Evolutionary conservation across 1,140 invertebrate genomes (phyloP).

Genomic region (Listronotus oregonensis): DNA sequence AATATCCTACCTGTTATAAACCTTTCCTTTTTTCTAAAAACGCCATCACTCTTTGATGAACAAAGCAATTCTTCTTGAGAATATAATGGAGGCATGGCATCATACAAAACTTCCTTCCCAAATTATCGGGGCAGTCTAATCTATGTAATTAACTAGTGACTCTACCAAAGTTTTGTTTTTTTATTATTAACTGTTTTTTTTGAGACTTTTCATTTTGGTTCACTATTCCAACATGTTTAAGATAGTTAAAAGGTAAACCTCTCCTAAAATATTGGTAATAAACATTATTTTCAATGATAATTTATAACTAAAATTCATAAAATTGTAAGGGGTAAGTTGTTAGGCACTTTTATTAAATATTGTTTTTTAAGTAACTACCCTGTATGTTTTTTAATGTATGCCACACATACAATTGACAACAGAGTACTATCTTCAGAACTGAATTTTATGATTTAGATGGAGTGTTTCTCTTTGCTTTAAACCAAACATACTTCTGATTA

Average conservation of each 20-base stretch:
- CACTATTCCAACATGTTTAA: constrained; percentile 73
- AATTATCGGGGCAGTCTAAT: constrained; percentile 84
- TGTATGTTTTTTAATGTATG: no score
- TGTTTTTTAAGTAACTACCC: no score
- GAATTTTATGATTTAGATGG: no score
- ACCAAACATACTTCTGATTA: no score
- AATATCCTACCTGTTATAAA: constrained; percentile 64
- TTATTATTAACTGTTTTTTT: constrained; percentile 62
- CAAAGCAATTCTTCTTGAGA: constrained; percentile 66
- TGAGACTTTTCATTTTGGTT: constrained; percentile 60
- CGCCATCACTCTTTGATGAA: constrained; percentile 72
- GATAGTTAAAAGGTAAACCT: constrained; percentile 81
- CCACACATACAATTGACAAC: no score
- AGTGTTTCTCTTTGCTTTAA: no score
- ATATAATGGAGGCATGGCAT: constrained; percentile 84
- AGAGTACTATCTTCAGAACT: no score
- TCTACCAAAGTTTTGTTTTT: constrained; percentile 67
- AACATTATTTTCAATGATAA: no score
- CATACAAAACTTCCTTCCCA: constrained; percentile 82
- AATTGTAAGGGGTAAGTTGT: no score
- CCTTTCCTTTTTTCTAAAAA: constrained; percentile 66
- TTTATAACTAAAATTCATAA: no score
- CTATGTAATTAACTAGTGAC: constrained; percentile 67
- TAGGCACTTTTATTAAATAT: no score
- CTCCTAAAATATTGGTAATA: no score